Percentiles rank a stretch among this genome's conserved stretches.
These are phyloP conservation scores for Maconellicoccus hirsutus DNA, from an alignment of 1,140 invertebrate species.

Conservation along the genomic window DNA sequence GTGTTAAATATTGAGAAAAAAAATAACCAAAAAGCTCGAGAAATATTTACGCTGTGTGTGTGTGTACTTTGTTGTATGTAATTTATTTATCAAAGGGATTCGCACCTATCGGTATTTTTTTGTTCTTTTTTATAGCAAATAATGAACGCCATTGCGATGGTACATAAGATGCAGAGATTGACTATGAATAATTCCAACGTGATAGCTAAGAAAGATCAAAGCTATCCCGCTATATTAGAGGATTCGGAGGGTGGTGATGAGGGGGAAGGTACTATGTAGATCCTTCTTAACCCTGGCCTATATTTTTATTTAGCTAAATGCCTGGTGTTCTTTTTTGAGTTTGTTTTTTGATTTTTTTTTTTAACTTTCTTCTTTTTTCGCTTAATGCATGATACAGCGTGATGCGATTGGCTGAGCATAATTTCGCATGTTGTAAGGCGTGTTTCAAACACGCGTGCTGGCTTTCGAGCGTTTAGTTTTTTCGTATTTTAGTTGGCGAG, in stretches of 20 bases:
- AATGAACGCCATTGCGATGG: conserved; percentile 43
- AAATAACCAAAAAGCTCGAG: no score
- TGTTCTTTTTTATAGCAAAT: conserved; percentile 35
- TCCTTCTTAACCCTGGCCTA: conserved; percentile 3
- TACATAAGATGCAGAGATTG: conserved; percentile 44
- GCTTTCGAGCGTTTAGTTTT: no score
- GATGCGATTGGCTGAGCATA: background rate
- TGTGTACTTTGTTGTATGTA: background rate
- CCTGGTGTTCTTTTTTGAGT: background rate
- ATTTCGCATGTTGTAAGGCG: no score
- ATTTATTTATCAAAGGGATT: no score
- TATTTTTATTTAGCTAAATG: background rate
- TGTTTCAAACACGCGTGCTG: no score
- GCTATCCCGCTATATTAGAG: conserved; percentile 32
- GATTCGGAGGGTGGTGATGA: conserved; percentile 37
- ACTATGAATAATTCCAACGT: conserved; percentile 35
- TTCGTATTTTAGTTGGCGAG: no score
- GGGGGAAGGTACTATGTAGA: conserved; percentile 43
- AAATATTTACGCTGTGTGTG: background rate
- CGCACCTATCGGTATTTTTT: no score
- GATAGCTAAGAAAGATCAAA: conserved; percentile 30
- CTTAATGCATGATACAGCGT: background rate
- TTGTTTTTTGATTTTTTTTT: background rate
- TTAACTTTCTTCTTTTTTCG: background rate
- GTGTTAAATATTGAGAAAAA: no score